phyloP scores from a whole-genome alignment of 2,113 vertebrate genomes.

The Anoplopoma fimbria region DNA sequence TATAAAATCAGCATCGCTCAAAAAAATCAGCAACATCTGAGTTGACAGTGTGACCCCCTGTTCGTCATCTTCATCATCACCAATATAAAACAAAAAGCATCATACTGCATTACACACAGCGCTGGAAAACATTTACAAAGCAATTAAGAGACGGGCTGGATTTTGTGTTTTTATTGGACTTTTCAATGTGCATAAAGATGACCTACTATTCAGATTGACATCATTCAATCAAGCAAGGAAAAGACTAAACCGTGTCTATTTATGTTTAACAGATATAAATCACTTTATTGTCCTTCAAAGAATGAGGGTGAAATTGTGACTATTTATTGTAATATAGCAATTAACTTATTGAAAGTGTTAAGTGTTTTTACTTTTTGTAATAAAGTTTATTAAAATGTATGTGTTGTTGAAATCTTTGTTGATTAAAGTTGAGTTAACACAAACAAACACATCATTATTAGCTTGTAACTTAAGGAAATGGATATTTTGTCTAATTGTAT shows the following conservation, averaged over 20 bases:
- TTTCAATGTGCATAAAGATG: background rate
- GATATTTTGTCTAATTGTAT: background rate
- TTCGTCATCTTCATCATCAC: background rate
- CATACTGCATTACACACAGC: background rate
- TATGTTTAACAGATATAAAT: background rate
- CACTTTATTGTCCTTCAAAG: background rate
- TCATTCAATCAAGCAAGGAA: background rate
- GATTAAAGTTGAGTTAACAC: background rate
- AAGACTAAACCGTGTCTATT: background rate
- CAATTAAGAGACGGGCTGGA: background rate
- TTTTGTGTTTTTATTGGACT: background rate
- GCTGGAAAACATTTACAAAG: background rate
- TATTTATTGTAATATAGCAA: constrained; percentile 71
- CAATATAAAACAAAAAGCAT: background rate
- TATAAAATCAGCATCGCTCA: constrained; percentile 36
- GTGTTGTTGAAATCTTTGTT: constrained; percentile 25
- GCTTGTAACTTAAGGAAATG: background rate
- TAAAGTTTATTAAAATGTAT: constrained; percentile 45
- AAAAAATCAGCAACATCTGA: constrained; percentile 56
- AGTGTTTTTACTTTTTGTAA: constrained; percentile 65
- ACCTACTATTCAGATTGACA: background rate
- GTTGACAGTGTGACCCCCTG: constrained; percentile 58
- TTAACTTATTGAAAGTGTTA: constrained; percentile 55
- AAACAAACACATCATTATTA: background rate
- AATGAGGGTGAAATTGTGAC: background rate